Conservation (phyloP, 2,113 vertebrate genomes). For the Elephas maximus region DNA sequence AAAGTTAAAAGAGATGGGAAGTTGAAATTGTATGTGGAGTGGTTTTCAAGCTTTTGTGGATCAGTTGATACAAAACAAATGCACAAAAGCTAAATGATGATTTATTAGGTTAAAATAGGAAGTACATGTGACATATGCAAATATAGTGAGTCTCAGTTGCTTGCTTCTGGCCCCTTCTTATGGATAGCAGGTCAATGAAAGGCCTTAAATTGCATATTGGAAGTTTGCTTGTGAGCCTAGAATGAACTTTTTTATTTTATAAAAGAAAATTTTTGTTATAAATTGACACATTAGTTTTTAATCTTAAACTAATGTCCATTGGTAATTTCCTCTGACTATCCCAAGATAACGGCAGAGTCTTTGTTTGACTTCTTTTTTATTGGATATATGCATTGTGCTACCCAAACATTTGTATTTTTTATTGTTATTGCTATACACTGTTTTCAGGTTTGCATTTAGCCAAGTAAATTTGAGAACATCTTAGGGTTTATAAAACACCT, state of each 20-base stretch:
- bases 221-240: conserved; percentile 13
- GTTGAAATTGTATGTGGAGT: conserved; percentile 13
- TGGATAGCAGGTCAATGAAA: not conserved
- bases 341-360: not conserved
- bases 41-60: not conserved
- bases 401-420: not conserved
- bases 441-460: not conserved
- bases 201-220: not conserved
- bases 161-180: not conserved
- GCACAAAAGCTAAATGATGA: not conserved
- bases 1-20: not conserved
- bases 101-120: conserved; percentile 4
- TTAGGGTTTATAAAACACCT: conserved; percentile 14
- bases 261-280: conserved; percentile 23
- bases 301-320: not conserved
- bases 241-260: not conserved
- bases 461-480: not conserved
- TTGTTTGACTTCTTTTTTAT: not conserved
- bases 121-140: not conserved
- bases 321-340: not conserved
- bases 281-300: conserved; percentile 16
- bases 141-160: not conserved
- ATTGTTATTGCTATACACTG: not conserved
- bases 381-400: not conserved
- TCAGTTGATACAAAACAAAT: not conserved